These are phyloP conservation scores for Archocentrus centrarchus DNA, from an alignment of 2,113 vertebrate genomes.

Conservation along the genomic window DNA sequence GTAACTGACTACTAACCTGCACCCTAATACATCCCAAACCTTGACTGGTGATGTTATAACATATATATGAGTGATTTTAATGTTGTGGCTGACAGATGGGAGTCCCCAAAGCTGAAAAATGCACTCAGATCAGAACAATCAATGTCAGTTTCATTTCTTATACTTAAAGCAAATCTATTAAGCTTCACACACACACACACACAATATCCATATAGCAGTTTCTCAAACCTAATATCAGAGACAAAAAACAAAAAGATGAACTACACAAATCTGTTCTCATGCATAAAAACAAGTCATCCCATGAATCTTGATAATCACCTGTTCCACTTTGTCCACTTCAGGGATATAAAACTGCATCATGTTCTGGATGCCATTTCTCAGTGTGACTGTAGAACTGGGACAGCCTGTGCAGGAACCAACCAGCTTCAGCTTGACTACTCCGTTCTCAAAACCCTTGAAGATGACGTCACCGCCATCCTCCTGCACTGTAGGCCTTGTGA, in stretches of 20 bases:
- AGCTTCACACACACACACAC: no score
- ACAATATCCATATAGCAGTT: neutral
- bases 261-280: neutral
- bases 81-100: no score
- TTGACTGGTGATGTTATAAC: no score
- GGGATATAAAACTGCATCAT: conserved; percentile 87
- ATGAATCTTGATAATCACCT: conserved; percentile 68
- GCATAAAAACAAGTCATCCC: neutral
- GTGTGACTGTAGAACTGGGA: conserved; percentile 83
- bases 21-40: no score
- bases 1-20: no score
- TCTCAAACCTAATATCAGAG: neutral
- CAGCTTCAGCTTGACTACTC: conserved; percentile 83
- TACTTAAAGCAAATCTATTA: no score
- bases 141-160: no score
- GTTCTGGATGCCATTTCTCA: conserved; percentile 85
- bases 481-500: conserved; percentile 82
- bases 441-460: conserved; percentile 84
- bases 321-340: conserved; percentile 81
- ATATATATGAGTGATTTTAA: no score
- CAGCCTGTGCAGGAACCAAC: conserved; percentile 86
- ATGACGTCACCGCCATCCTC: conserved; percentile 85
- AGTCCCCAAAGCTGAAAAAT: no score
- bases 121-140: no score
- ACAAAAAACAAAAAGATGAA: neutral